These are phyloP conservation scores for Crocuta crocuta DNA, from an alignment of 2,113 vertebrate genomes.

Conservation along the genomic window DNA sequence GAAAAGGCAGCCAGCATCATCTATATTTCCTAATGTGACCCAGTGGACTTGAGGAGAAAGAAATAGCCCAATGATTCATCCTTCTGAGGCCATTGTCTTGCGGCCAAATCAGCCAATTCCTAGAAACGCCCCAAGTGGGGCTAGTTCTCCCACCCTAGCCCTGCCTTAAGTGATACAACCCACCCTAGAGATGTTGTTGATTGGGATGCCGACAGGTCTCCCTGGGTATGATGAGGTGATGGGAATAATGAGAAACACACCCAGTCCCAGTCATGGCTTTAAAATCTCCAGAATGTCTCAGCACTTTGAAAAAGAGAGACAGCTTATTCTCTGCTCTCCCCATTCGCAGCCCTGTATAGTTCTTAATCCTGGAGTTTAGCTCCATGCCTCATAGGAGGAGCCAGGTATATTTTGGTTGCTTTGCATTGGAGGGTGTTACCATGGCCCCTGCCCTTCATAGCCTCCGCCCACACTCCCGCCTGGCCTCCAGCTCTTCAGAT, in stretches of 20 bases:
- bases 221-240: slow-evolving; percentile 63
- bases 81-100: slow-evolving; percentile 59
- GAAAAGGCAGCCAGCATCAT: slow-evolving; percentile 62
- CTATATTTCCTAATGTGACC: slow-evolving; percentile 71
- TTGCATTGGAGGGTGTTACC: slow-evolving; percentile 5
- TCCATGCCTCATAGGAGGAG: neutral
- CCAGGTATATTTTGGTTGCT: neutral
- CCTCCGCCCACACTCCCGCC: no score
- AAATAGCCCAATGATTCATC: slow-evolving; percentile 77
- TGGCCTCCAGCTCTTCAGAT: neutral
- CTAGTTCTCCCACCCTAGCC: slow-evolving; percentile 41
- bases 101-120: slow-evolving; percentile 78
- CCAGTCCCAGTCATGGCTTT: slow-evolving; percentile 46
- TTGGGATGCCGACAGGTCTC: slow-evolving; percentile 63
- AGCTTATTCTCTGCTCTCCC: neutral
- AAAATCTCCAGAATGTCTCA: slow-evolving; percentile 50
- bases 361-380: neutral
- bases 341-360: neutral
- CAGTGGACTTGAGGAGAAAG: slow-evolving; percentile 74
- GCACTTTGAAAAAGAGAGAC: slow-evolving; percentile 25
- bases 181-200: slow-evolving; percentile 69
- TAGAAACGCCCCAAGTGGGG: slow-evolving; percentile 74
- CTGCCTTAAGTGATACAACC: slow-evolving; percentile 69
- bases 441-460: neutral
- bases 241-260: slow-evolving; percentile 71